Base-by-base conservation (phyloP, 2,797 vertebrate genomes). In the Lithobates sylvaticus region DNA sequence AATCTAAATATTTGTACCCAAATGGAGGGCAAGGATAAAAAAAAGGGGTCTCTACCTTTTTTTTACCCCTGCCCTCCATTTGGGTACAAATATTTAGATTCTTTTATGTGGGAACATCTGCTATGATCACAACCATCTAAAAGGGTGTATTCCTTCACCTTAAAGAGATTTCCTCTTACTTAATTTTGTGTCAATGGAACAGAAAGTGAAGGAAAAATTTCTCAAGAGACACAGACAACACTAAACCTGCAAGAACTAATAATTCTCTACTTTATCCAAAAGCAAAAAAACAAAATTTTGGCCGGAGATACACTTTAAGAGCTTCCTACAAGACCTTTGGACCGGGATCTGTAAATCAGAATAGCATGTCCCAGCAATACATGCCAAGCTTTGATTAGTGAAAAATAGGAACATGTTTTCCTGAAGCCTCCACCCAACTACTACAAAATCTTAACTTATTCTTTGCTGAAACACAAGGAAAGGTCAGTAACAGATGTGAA, bases 331-430 rank as follows among this genome's bases (percentile, higher is more conserved):
- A 75, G 72, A 83, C 58, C 72, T 34, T 76, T 13, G 50, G 39
- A 58, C n/a, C 16, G 15, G 13, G 73, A 76, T 29, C 8, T 29
- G 83, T 78, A 71, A 84, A 84, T 84, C 58, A 85, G 77, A 85
- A 80, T 74, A 80, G 16, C 65, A 84, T 85, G 69, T 47, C 69
- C 44, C 29, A 47, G 68, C 34, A 78, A 85, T 78, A 65, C 74
- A 84, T 5, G 44, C n/a, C 54, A 73, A 73, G 36, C 34, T 32
- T 34, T 78, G 75, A 84, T 70, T 76, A 54, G 70, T 78, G 76
- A 69, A 73, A 84, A 77, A 54, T 2, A 8, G n/a, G 67, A 84
- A 72, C 68, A 72, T 78, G 77, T 73, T 79, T 84, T 65, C 36
- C 54, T 39, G 54, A 78, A 85, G 23, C 39, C 76, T 78, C 54